phyloP scores from a whole-genome alignment of 2,113 vertebrate genomes.

The Callipepla californica region DNA sequence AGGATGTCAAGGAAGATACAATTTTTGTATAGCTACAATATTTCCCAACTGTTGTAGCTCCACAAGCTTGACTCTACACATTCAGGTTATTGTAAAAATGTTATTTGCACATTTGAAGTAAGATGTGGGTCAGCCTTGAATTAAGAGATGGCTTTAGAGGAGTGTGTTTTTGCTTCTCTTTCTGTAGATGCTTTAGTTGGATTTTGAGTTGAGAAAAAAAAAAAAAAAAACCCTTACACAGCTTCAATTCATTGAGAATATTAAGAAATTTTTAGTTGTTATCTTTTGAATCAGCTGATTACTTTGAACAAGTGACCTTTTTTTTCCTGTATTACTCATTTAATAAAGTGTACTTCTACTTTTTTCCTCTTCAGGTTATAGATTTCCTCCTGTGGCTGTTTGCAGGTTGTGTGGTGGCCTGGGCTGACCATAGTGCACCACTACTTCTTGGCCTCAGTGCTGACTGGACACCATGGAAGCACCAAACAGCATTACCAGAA shows the following conservation, averaged over 20 bases:
- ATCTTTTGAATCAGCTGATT: background rate
- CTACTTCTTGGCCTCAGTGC: conserved; percentile 88
- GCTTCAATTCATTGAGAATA: background rate
- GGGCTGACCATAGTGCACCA: conserved; percentile 88
- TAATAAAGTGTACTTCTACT: background rate
- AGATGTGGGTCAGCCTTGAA: background rate
- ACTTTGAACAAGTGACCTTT: background rate
- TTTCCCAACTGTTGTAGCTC: background rate
- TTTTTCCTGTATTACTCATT: background rate
- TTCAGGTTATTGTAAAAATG: background rate
- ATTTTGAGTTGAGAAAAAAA: background rate
- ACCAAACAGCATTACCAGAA: background rate
- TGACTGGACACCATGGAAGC: conserved; percentile 84
- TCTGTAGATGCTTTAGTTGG: background rate
- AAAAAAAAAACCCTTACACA: background rate
- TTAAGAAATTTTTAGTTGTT: background rate
- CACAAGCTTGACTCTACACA: background rate
- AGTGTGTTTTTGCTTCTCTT: background rate
- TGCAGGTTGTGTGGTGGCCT: conserved; percentile 84
- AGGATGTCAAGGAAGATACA: background rate
- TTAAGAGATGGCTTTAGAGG: background rate
- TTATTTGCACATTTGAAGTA: background rate
- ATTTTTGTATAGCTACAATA: background rate
- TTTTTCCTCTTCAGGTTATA: conserved; percentile 77
- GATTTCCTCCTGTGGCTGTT: conserved; percentile 91